Base-by-base conservation (phyloP, 2,113 vertebrate genomes). In the Scophthalmus maximus region DNA sequence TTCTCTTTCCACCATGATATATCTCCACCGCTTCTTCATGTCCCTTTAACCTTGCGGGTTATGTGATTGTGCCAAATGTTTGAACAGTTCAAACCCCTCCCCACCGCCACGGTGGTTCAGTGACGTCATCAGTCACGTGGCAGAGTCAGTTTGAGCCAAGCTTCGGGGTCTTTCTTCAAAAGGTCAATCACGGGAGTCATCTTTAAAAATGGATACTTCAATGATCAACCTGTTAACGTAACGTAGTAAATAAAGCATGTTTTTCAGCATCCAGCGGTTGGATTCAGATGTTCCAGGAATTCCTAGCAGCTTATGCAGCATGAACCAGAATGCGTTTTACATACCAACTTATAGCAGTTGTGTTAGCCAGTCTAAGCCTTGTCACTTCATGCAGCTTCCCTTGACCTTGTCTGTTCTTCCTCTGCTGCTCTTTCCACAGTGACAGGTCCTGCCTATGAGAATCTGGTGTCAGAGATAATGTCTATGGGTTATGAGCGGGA, bases 391-490 rank as follows among this genome's bases (percentile, higher is more conserved):
- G 29, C 12, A 29, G 11, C 25, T 20, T 40, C 17, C 27, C 14
- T 36, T 11, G 1, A 36, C 6, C 8, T 30, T 5, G 3, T 40
- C n/a, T 10, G 18, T 38, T 32, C 38, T 87, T 1, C 15, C 62
- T 76, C 8, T 63, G 3, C 29, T 36, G 10, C 17, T 27, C 34
- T 50, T n/a, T 73, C 17, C 44, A 65, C 67, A 94, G 94, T 94
- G 67, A 94, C 94, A 18, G 94, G 93, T 40, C 91, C 92, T 44
- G 94, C 93, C 20, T 94, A 94, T 78, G 92, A 94, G 81, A 93
- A 92, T 76, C 84, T 94, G 83, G 93, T 94, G 68, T 87, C 92
- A 11, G 94, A 94, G 83, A 94, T 94, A 49, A 93, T 94, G 93
- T 93, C 89, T 2, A 94, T 94, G 92, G 94, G 94, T 42, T 94